A percentile compares a stretch with the other conserved stretches of the same genome.
These are phyloP conservation scores for Stratiomys singularior DNA, from an alignment of 2,888 invertebrate genomes.

Conservation along the genomic window DNA sequence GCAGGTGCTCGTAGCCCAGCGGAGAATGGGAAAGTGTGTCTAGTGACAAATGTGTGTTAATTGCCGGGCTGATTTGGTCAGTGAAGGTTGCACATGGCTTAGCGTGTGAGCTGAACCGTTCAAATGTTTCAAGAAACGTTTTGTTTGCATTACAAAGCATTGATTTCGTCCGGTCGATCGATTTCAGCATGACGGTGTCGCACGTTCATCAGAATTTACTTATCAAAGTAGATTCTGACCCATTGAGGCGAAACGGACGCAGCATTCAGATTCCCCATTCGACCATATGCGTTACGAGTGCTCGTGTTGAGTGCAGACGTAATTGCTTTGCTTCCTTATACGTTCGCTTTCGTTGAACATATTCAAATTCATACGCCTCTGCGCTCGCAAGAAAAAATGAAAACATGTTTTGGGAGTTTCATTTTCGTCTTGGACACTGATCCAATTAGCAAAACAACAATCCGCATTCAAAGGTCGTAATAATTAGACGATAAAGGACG, in stretches of 20 bases:
- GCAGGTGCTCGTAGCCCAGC: conserved; percentile 13
- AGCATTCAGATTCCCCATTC: neutral
- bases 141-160: too few relatives aligned
- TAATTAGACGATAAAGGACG: too few relatives aligned
- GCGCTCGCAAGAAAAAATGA: neutral
- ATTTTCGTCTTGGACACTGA: too few relatives aligned
- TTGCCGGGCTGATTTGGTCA: conserved; percentile 3
- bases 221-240: neutral
- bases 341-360: neutral
- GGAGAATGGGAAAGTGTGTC: neutral
- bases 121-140: too few relatives aligned
- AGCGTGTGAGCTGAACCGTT: too few relatives aligned
- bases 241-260: neutral
- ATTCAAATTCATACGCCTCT: neutral
- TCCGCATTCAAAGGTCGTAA: too few relatives aligned
- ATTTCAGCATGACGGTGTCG: too few relatives aligned
- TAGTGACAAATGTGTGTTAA: conserved; percentile 22
- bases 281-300: neutral
- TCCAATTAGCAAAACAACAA: too few relatives aligned
- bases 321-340: neutral
- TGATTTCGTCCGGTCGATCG: too few relatives aligned
- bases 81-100: conserved; percentile 35
- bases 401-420: too few relatives aligned
- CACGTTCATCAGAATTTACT: too few relatives aligned
- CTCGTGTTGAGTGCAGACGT: neutral